Evolutionary conservation across 2,888 invertebrate genomes (phyloP).

Genomic region (Psococerastis gibbosa): DNA sequence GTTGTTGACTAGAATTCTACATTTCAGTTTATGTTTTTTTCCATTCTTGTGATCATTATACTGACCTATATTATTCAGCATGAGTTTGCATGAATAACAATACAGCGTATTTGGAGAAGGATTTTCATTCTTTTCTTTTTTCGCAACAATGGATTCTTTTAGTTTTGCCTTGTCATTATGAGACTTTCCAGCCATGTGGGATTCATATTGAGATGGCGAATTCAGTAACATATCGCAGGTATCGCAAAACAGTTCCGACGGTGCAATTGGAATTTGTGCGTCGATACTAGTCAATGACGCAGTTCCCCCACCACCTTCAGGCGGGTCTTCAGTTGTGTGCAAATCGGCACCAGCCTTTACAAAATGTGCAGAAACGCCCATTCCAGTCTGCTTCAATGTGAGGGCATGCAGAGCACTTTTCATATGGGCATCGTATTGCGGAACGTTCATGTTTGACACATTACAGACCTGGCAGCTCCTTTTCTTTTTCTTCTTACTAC

Average conservation of each 20-base stretch:
- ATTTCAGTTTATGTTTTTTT: conserved; percentile 9
- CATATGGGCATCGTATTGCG: conserved; percentile 8
- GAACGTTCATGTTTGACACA: background rate
- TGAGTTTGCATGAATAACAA: background rate
- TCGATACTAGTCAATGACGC: background rate
- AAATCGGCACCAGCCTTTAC: conserved; percentile 8
- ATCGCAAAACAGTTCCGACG: background rate
- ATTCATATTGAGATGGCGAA: background rate
- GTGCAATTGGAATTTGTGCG: background rate
- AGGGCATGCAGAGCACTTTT: conserved; percentile 1
- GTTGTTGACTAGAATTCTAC: background rate
- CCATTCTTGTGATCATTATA: conserved; percentile 8
- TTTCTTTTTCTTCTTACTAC: conserved; percentile 4
- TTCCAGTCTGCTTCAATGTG: conserved; percentile 1
- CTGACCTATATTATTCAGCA: conserved; percentile 1
- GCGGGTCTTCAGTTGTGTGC: conserved; percentile 5
- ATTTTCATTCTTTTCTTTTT: background rate
- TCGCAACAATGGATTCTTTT: background rate
- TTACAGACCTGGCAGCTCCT: conserved; percentile 3
- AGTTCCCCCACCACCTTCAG: background rate
- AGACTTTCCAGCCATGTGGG: background rate
- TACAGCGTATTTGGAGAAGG: background rate
- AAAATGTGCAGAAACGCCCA: conserved; percentile 9
- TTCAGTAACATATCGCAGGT: background rate
- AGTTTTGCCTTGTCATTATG: background rate